Base-by-base conservation (phyloP, 2,113 vertebrate genomes). In the Atrichornis clamosus region DNA sequence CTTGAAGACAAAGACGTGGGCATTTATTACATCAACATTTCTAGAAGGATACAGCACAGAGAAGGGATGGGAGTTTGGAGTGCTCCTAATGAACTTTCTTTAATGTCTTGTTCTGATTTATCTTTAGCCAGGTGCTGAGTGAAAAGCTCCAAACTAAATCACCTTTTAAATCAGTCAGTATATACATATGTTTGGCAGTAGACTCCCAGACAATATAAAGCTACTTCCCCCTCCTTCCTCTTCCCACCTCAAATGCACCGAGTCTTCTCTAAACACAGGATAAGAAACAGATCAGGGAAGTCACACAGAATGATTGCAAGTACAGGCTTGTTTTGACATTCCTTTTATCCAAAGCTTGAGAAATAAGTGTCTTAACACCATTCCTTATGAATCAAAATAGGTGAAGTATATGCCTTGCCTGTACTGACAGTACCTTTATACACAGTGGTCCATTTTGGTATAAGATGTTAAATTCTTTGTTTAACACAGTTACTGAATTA, bases 101-200 rank as follows among this genome's bases (percentile, higher is more conserved):
- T 90, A 84, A 86, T 80, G 44, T 74, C 68, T 95, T 93, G 72
- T 39, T 69, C 53, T 50, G 52, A 19, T 92, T 97, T 97, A 95
- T 97, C 95, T 95, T 95, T 84, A 24, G 70, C 13, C 94, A 97
- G 89, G 94, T 96, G 93, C 91, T 88, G 67, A 95, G 65, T 95
- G 97, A 97, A 97, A 97, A 93, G 68, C 50, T 96, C 77, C 55
- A 84, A 91, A 68, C 35, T 87, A 87, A 97, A 97, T 93, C 78
- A 92, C 88, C 64, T 90, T 95, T 97, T 96, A 96, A 95, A 96
- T 91, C 50, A 95, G 89, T 75, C 47, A 58, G 93, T 63, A 84
- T 68, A 39, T 90, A 87, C 90, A 6, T 80, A 83, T 62, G 58
- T 87, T 91, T 83, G 75, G 49, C 85, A 58, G 53, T 37, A 30